A percentile compares a stretch with the other conserved stretches of the same genome.
Evolutionary conservation across 2,888 invertebrate genomes (phyloP).

Genomic region (Pegoplata infirma): DNA sequence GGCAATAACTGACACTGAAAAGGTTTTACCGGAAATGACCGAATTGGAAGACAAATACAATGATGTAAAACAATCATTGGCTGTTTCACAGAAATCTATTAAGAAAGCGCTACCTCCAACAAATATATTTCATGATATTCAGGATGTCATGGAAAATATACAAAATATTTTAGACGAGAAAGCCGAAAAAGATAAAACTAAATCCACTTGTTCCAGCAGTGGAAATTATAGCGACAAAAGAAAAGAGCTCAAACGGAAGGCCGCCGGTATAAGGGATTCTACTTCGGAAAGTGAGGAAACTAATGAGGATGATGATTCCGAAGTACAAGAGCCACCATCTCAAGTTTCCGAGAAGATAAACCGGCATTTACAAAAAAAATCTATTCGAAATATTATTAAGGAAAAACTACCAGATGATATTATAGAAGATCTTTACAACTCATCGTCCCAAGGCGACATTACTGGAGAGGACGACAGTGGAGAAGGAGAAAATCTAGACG

Average conservation of each 20-base stretch:
- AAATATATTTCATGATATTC: constrained; percentile 67
- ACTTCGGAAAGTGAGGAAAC: background rate
- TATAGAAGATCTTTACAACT: constrained; percentile 18
- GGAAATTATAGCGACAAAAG: constrained; percentile 11
- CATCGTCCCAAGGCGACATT: constrained; percentile 33
- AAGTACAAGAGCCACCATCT: background rate
- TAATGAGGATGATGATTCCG: background rate
- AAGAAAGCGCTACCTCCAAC: constrained; percentile 65
- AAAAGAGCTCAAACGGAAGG: constrained; percentile 51
- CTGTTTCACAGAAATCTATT: constrained; percentile 28
- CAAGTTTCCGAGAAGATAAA: background rate
- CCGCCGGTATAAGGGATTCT: constrained; percentile 12
- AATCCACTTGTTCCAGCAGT: background rate
- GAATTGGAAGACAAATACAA: constrained; percentile 71
- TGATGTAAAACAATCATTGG: constrained; percentile 67
- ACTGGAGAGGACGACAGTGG: constrained; percentile 18
- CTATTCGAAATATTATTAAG: constrained; percentile 19
- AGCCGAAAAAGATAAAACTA: background rate
- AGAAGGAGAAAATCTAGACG: background rate
- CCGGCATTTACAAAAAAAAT: background rate
- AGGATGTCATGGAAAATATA: constrained; percentile 62
- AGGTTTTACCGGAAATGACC: constrained; percentile 63
- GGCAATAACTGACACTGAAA: constrained; percentile 51
- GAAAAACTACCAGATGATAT: constrained; percentile 36
- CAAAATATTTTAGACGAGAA: constrained; percentile 61